Evolutionary conservation across 1,140 invertebrate genomes (phyloP).

Genomic region (Phortica variegata): DNA sequence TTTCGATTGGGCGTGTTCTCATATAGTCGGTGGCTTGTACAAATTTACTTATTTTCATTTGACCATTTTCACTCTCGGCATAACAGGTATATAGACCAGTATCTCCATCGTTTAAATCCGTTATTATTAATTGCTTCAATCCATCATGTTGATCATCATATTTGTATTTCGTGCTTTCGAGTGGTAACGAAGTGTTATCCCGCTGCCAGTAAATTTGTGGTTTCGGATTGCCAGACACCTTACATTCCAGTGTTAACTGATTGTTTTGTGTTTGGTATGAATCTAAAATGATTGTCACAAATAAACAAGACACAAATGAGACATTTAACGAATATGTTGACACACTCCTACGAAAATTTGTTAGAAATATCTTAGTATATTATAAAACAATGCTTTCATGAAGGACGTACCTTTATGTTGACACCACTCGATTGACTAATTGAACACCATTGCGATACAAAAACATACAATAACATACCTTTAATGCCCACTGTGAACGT

Average conservation of each 20-base stretch:
- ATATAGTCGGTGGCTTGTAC: slow-evolving; percentile 45
- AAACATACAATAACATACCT: slow-evolving; percentile 35
- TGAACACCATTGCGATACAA: no score
- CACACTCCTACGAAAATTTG: no score
- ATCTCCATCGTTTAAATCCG: slow-evolving; percentile 29
- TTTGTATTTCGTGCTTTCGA: slow-evolving; percentile 60
- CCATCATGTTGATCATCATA: slow-evolving; percentile 33
- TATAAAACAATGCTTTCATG: no score
- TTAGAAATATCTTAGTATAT: no score
- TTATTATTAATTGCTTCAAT: slow-evolving; percentile 40
- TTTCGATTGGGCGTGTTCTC: slow-evolving; percentile 24
- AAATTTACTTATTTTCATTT: slow-evolving; percentile 55
- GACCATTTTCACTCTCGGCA: slow-evolving; percentile 47
- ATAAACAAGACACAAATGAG: slow-evolving; percentile 24
- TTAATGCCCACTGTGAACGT: slow-evolving; percentile 52
- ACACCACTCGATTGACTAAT: no score
- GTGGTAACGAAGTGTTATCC: slow-evolving; percentile 65
- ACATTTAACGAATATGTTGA: slow-evolving; percentile 32
- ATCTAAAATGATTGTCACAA: slow-evolving; percentile 32
- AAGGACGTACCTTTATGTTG: slow-evolving; percentile 2
- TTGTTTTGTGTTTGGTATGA: slow-evolving; percentile 47
- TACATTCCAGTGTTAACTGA: slow-evolving; percentile 46
- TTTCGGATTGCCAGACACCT: slow-evolving; percentile 50
- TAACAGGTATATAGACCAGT: slow-evolving; percentile 50
- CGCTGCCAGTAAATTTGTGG: slow-evolving; percentile 75